These are phyloP conservation scores for Microtus oregoni DNA, from an alignment of 2,113 vertebrate species.

Conservation along the genomic window DNA sequence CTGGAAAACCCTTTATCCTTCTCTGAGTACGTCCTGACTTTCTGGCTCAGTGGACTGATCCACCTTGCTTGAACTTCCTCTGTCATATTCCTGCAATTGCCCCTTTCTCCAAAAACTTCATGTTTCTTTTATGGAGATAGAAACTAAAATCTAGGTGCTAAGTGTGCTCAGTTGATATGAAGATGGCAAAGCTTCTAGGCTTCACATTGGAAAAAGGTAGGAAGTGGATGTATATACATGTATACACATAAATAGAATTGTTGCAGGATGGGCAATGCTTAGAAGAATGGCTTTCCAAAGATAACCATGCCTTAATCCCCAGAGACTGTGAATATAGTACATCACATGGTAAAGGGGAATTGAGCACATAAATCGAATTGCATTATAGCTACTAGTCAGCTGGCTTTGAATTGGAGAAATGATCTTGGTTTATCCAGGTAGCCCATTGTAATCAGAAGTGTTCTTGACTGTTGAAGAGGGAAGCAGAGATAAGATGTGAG, in stretches of 20 bases:
- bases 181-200: not conserved
- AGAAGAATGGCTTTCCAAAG: not conserved
- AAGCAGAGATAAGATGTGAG: not conserved
- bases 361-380: not conserved
- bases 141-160: constrained; percentile 6
- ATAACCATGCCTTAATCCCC: not conserved
- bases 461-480: not conserved
- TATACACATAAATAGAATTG: not conserved
- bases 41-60: not conserved
- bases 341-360: not conserved
- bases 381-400: not conserved
- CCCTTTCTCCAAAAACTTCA: not conserved
- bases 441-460: not conserved
- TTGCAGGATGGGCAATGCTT: not conserved
- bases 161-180: not conserved
- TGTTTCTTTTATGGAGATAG: not conserved
- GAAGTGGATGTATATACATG: not conserved
- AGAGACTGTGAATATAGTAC: constrained; percentile 12
- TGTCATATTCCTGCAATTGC: not conserved
- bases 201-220: not conserved
- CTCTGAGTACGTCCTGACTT: not conserved
- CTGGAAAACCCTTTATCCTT: not conserved
- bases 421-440: not conserved
- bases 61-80: not conserved
- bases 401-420: not conserved